phyloP scores from a whole-genome alignment of 2,888 invertebrate species.

The Eueremaeus valkanovi region DNA sequence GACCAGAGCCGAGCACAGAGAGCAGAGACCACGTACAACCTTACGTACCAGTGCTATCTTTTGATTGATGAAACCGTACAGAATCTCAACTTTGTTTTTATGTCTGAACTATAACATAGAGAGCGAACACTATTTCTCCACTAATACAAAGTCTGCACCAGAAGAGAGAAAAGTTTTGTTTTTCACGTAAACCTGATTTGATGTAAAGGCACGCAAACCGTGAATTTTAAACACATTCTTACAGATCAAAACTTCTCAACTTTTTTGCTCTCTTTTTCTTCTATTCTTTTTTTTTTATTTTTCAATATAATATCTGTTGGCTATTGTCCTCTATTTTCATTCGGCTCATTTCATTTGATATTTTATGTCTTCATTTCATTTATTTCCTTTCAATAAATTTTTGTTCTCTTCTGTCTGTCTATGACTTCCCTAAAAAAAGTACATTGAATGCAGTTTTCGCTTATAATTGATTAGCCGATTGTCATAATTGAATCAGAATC shows the following conservation, averaged over 20 bases:
- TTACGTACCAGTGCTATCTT: constrained; percentile 29
- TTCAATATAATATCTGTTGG: background rate
- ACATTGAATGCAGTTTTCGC: background rate
- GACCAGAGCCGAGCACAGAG: background rate
- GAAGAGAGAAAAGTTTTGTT: background rate
- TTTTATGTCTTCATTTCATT: background rate
- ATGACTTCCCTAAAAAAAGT: background rate
- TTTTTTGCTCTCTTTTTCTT: background rate
- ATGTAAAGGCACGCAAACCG: constrained; percentile 1
- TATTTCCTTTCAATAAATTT: background rate
- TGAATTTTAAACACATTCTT: constrained; percentile 8
- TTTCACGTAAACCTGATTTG: constrained; percentile 26
- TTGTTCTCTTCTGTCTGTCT: background rate
- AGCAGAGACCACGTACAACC: constrained; percentile 10
- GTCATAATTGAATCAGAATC: constrained; percentile 33
- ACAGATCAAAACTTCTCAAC: background rate
- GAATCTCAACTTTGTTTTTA: constrained; percentile 15
- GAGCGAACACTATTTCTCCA: background rate
- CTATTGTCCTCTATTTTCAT: background rate
- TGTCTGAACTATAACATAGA: no score
- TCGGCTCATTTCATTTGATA: constrained; percentile 21
- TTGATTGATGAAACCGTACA: constrained; percentile 30
- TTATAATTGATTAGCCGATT: constrained; percentile 33
- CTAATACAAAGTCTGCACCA: background rate
- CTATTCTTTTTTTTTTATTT: background rate